A percentile compares a stretch with the other conserved stretches of the same genome.
phyloP scores from a whole-genome alignment of 2,888 invertebrate genomes.

The Thalpophila matura region DNA sequence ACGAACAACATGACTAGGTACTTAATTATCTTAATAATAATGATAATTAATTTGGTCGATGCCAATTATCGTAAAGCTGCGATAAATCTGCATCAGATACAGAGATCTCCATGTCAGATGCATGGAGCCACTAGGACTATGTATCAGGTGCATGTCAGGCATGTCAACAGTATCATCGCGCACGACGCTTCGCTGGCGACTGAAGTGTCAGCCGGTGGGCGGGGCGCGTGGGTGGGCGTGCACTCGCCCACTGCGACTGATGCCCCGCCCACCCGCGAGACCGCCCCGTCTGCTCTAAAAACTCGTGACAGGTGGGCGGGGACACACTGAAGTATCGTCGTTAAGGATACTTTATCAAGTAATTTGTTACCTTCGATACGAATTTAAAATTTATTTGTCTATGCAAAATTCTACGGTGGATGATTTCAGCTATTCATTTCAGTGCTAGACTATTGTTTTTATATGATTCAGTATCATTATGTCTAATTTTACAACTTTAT shows the following conservation, averaged over 20 bases:
- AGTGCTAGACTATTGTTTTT: conserved; percentile 13
- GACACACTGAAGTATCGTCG: conserved; percentile 82
- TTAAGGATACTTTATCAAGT: conserved; percentile 89
- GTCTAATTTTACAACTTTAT: not conserved
- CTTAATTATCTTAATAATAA: not conserved
- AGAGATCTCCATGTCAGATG: not conserved
- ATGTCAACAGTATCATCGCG: conserved; percentile 76
- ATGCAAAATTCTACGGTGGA: conserved; percentile 51
- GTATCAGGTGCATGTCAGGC: conserved; percentile 28
- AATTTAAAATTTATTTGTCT: conserved; percentile 84
- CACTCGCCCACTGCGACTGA: conserved; percentile 61
- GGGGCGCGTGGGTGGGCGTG: conserved; percentile 81
- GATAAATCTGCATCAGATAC: too few species aligned
- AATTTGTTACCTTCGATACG: conserved; percentile 87
- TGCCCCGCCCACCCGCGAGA: conserved; percentile 74
- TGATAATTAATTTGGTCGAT: not conserved
- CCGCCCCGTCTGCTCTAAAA: conserved; percentile 80
- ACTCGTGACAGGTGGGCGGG: conserved; percentile 86
- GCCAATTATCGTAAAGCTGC: not conserved
- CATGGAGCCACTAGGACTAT: not conserved
- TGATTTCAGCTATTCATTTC: conserved; percentile 41
- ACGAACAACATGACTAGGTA: too few species aligned
- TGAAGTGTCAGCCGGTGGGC: conserved; percentile 84
- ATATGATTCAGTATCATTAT: not conserved
- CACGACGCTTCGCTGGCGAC: conserved; percentile 81